Conservation (phyloP, 2,113 vertebrate species). For the Catagonus wagneri region DNA sequence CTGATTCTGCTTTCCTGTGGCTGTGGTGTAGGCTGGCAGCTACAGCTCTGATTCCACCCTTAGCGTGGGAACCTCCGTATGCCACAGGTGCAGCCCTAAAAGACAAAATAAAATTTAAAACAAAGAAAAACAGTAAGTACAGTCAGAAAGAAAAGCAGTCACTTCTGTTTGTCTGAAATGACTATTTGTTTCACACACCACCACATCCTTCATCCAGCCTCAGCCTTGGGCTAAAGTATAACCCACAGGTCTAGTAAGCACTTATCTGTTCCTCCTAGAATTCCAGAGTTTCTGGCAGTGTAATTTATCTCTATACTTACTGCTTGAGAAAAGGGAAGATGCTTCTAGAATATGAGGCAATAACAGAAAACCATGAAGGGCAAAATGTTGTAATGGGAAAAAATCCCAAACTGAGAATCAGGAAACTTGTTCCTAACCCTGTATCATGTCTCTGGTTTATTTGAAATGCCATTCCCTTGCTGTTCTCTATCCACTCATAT, state of each 20-base stretch:
- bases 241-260: not conserved
- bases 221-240: not conserved
- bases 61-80: too few species aligned
- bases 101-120: too few species aligned
- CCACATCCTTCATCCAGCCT: not conserved
- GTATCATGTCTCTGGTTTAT: not conserved
- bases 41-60: too few species aligned
- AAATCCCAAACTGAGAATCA: not conserved
- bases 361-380: not conserved
- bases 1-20: too few species aligned
- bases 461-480: not conserved
- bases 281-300: not conserved
- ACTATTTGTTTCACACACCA: not conserved
- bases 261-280: not conserved
- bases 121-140: not conserved
- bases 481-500: not conserved
- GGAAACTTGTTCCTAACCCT: not conserved
- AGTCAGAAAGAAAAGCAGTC: not conserved
- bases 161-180: not conserved
- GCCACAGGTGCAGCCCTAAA: too few species aligned
- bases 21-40: too few species aligned
- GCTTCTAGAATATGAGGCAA: not conserved
- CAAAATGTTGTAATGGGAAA: not conserved
- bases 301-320: not conserved
- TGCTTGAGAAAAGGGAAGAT: not conserved